phyloP scores from a whole-genome alignment of 2,888 invertebrate species.

The Malthinus seriepunctatus region DNA sequence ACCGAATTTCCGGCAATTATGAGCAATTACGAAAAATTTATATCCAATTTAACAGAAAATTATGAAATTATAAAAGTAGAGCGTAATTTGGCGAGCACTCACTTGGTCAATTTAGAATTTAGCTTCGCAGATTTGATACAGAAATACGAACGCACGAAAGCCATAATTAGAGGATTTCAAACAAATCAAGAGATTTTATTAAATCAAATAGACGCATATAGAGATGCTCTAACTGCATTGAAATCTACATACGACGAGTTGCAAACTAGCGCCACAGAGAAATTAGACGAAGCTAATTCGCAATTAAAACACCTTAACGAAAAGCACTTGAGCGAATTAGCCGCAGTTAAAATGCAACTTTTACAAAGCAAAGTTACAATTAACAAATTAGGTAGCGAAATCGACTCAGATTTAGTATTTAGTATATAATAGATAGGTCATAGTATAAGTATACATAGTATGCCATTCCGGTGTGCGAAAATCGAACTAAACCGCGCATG shows the following conservation, averaged over 20 bases:
- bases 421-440: too few species aligned
- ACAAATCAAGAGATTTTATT: constrained; percentile 43
- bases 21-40: constrained; percentile 43
- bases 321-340: constrained; percentile 41
- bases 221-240: constrained; percentile 35
- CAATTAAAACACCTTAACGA: constrained; percentile 38
- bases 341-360: constrained; percentile 42
- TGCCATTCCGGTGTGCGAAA: too few species aligned
- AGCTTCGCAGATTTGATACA: constrained; percentile 45
- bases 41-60: constrained; percentile 42
- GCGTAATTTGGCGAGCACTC: constrained; percentile 37
- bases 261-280: constrained; percentile 40
- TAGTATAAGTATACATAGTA: too few species aligned
- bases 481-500: too few species aligned
- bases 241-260: constrained; percentile 40
- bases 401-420: too few species aligned
- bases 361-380: constrained; percentile 41
- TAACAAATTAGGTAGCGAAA: constrained; percentile 40
- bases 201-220: constrained; percentile 40
- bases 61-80: constrained; percentile 39
- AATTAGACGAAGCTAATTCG: constrained; percentile 41
- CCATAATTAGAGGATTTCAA: constrained; percentile 42
- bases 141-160: constrained; percentile 46
- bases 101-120: constrained; percentile 44
- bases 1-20: constrained; percentile 28